phyloP scores from a whole-genome alignment of 2,888 invertebrate species.

The Reticulitermes lucifugus region DNA sequence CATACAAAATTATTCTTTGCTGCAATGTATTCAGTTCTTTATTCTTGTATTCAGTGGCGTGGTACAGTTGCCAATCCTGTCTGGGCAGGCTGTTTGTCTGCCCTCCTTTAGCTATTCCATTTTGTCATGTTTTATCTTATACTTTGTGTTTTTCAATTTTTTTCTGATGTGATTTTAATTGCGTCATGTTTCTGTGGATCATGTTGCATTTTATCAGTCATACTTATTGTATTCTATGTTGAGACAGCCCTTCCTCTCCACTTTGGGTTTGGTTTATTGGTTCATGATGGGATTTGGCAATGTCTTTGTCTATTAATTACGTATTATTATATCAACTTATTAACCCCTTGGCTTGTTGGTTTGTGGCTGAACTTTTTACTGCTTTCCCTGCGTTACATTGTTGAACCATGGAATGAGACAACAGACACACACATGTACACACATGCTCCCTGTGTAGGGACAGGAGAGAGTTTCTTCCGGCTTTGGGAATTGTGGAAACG shows the following conservation, averaged over 20 bases:
- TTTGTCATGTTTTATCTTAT: background rate
- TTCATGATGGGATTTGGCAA: conserved; percentile 30
- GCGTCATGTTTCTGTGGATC: conserved; percentile 25
- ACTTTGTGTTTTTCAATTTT: background rate
- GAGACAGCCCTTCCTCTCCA: conserved; percentile 37
- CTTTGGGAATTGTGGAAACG: too few relatives aligned
- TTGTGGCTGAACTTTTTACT: conserved; percentile 44
- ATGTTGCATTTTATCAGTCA: conserved; percentile 32
- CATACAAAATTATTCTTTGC: too few relatives aligned
- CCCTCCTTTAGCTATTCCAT: conserved; percentile 11
- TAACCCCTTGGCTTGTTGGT: conserved; percentile 41
- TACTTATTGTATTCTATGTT: conserved; percentile 41
- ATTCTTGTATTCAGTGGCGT: too few relatives aligned
- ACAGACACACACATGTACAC: background rate
- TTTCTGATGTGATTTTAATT: conserved; percentile 18
- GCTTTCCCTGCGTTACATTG: conserved; percentile 39
- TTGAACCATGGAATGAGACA: conserved; percentile 22
- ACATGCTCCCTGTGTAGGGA: background rate
- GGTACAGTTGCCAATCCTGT: background rate
- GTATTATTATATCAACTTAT: conserved; percentile 20
- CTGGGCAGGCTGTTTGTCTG: background rate
- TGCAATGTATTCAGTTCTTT: too few relatives aligned
- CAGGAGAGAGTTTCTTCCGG: background rate
- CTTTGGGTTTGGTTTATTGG: conserved; percentile 38
- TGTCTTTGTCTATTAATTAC: conserved; percentile 2